Evolutionary conservation across 2,888 invertebrate genomes (phyloP).

Genomic region (Ctena decussata): DNA sequence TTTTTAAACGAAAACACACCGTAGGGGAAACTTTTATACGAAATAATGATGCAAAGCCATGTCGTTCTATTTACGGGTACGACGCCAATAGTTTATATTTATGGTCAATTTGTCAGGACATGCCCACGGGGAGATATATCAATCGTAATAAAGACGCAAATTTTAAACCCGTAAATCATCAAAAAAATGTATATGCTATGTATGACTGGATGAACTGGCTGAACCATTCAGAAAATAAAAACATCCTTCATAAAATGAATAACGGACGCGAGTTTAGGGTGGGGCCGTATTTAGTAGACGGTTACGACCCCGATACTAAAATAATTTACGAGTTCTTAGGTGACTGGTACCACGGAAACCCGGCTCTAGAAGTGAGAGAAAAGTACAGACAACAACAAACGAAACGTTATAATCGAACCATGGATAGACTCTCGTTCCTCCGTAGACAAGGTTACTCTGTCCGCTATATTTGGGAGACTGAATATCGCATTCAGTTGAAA

Average conservation of each 20-base stretch:
- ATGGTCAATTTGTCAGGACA: background rate
- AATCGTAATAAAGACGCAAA: background rate
- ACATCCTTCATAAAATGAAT: background rate
- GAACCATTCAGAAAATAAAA: background rate
- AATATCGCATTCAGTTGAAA: background rate
- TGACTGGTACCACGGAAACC: background rate
- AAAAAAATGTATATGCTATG: background rate
- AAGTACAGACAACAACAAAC: background rate
- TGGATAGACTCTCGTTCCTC: background rate
- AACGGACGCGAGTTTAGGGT: background rate
- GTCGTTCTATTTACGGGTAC: constrained; percentile 36
- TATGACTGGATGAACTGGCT: background rate
- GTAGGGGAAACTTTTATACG: background rate
- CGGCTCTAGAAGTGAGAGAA: background rate
- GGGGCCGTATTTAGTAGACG: background rate
- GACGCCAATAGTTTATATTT: constrained; percentile 54
- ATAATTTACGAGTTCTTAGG: background rate
- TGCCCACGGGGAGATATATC: background rate
- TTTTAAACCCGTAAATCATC: background rate
- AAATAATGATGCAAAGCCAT: constrained; percentile 13
- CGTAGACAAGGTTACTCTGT: background rate
- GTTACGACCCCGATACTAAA: background rate
- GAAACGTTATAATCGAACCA: background rate
- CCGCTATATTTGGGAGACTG: background rate
- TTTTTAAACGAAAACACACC: constrained; percentile 27